phyloP scores from a whole-genome alignment of 2,797 vertebrate species.

The Trichosurus vulpecula region DNA sequence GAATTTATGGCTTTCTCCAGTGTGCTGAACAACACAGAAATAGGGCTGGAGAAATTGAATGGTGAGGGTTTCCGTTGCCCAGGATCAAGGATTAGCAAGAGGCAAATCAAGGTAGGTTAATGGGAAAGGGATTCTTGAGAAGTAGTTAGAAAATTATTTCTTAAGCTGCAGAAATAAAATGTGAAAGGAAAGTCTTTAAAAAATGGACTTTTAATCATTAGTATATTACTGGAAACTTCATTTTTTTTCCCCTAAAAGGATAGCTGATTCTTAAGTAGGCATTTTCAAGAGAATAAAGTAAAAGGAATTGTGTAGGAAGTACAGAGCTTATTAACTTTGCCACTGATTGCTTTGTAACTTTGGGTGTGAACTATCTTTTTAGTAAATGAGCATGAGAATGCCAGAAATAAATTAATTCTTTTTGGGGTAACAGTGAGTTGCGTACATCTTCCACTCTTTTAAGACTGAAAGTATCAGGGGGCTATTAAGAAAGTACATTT shows the following conservation, averaged over 20 bases:
- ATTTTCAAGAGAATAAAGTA: constrained; percentile 1
- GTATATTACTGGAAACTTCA: neutral
- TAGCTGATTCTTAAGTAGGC: neutral
- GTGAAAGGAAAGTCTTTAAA: neutral
- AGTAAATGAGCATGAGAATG: neutral
- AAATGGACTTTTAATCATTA: neutral
- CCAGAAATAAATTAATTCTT: constrained; percentile 17
- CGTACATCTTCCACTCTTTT: neutral
- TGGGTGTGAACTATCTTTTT: neutral
- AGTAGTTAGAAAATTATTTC: neutral
- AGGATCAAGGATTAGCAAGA: neutral
- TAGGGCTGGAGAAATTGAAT: neutral
- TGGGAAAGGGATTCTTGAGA: neutral
- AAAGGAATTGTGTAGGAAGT: neutral
- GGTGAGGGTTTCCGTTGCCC: neutral
- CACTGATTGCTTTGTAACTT: neutral
- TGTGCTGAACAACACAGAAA: neutral
- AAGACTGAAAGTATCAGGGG: constrained; percentile 17
- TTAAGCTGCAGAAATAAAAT: neutral
- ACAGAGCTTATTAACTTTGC: neutral
- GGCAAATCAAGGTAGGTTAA: neutral
- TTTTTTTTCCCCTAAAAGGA: neutral
- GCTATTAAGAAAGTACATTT: neutral
- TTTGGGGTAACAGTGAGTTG: neutral
- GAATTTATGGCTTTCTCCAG: neutral